Base-by-base conservation (phyloP, 1,140 invertebrate species). In the Kradibia gibbosae region DNA sequence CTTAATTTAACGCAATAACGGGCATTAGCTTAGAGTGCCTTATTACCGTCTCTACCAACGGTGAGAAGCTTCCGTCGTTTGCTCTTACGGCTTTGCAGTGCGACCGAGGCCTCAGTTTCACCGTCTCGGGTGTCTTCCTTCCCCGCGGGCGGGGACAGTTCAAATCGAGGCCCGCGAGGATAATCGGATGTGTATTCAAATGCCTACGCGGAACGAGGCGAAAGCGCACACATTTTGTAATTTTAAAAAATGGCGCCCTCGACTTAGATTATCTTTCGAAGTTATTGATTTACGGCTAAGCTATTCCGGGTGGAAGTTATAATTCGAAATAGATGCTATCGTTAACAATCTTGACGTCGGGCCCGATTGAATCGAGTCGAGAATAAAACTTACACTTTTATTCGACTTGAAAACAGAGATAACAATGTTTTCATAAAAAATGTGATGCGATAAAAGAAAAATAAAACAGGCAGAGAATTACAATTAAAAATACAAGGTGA, bases 401-500 rank as follows among this genome's bases (percentile, higher is more conserved):
- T 39, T 8, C 62, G 28, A 8, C 28, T n/a, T 7, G 62, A 5
- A 39, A 67, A 67, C 62, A 39, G 7, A n/a, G 62, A 67, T n/a
- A 67, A 39, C 62, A 65, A 65, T 65, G 34, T 67, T 39, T 67
- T 67, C 34, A 22, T 67, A 67, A 67, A 67, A 67, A 67, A 39
- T n/a, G 15, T 39, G 8, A 39, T 39, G 8, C 62, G 34, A 67
- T 67, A 67, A 67, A 67, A 67, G 55, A 2, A 1, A 73, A 48
- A 34, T 8, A 72, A 72, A 73, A 73, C 45, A 10, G 17, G 0
- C 42, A 17, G 28, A 60, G 57, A 65, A 31, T 57, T 17, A 77
- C 25, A 77, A 62, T 77, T 45, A 77, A 65, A 77, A 65, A 65
- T 31, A 48, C 34, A 76, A 76, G 55, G 13, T 53, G 73, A 76